Base-by-base conservation (phyloP, 2,888 invertebrate species). In the Tipula vernalis region DNA sequence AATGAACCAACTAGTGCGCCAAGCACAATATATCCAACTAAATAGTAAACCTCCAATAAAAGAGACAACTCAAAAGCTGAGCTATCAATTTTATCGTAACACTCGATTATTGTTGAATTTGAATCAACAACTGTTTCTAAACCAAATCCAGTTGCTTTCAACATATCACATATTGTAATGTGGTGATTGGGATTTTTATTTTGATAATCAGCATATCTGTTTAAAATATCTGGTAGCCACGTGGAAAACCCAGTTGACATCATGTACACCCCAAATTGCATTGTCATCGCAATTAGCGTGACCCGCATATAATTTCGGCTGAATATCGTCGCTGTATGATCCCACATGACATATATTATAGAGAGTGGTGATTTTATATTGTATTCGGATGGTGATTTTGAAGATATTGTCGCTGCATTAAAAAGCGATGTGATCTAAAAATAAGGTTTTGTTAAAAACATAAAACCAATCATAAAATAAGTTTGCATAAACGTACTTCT, bases 161-260 rank as follows among this genome's bases (percentile, higher is more conserved):
- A 89, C 6, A 90, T 89, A 36, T 90, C 88, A 87, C 91, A 91
- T 71, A 91, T 90, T 15, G 89, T 89, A 2, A 90, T 89, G 5
- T 87, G 88, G 44, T 89, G 88, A 36, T 88, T 88, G 0, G 90
- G 90, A 87, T 90, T 88, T 41, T 89, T 88, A 8, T 88, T 89
- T 85, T 89, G 89, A 87, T 89, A 91, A 28, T 90, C 89, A 0
- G 89, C 89, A 71, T 90, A 89, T 85, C 89, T 89, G 87, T 91
- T 91, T 51, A 91, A 88, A n/a, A 91, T 90, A 86, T 90, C 89
- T 3, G 91, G 91, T 86, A 91, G 90, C 90, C 91, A 91, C 89
- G 91, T 90, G 71, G 90, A 90, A 89, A 91, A 42, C 39, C 90
- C 90, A 87, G 90, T 90, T 10, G 89, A 90, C 42, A 90, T 90